These are phyloP conservation scores for Thaleichthys pacificus DNA, from an alignment of 2,797 vertebrate species.

Conservation along the genomic window DNA sequence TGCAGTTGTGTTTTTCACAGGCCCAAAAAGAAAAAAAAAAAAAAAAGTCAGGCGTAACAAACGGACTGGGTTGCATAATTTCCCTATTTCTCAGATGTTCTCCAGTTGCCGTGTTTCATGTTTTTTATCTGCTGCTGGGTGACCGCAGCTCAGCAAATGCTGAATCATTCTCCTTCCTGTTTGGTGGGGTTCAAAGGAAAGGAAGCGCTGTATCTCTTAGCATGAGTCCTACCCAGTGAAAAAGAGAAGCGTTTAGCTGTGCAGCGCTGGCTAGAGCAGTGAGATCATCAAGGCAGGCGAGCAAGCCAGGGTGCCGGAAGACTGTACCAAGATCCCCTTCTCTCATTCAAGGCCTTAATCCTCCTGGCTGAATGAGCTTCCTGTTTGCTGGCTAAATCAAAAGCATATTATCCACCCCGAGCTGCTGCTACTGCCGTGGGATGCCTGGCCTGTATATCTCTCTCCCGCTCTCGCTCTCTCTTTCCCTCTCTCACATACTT, in stretches of 20 bases:
- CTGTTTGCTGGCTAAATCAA: constrained; percentile 1
- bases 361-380: constrained; percentile 1
- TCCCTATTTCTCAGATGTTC: neutral
- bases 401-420: neutral
- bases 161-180: constrained; percentile 9
- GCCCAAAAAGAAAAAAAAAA: no score
- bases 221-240: neutral
- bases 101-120: neutral
- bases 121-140: neutral
- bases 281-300: constrained; percentile 1
- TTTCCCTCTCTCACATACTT: neutral
- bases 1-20: no score
- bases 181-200: constrained; percentile 14
- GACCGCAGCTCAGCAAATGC: constrained; percentile 2
- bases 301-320: neutral
- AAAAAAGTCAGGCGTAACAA: no score
- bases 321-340: neutral
- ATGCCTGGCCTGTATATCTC: constrained; percentile 3
- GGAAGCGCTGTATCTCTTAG: constrained; percentile 15
- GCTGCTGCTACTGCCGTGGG: neutral
- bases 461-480: constrained; percentile 12
- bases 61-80: neutral
- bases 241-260: neutral
- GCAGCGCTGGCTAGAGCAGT: neutral
- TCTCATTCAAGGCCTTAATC: constrained; percentile 1